Conservation (phyloP, 2,888 invertebrate genomes). For the Boloria euphrosyne region DNA sequence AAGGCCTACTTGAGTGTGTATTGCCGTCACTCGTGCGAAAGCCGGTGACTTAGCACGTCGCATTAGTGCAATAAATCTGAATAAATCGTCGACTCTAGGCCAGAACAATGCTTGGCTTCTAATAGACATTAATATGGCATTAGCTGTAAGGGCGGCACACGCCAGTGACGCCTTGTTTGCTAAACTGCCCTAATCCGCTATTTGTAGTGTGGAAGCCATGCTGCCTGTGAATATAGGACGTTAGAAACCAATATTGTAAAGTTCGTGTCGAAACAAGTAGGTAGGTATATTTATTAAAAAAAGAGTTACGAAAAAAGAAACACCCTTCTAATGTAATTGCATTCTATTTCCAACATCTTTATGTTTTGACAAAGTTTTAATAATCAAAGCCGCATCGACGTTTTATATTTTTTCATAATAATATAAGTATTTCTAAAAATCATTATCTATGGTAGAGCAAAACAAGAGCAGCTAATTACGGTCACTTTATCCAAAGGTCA, state of each 20-base stretch:
- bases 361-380: too few relatives aligned
- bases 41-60: constrained; percentile 63
- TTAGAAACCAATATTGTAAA: background rate
- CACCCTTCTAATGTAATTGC: too few relatives aligned
- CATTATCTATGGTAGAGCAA: constrained; percentile 1
- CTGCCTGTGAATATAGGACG: constrained; percentile 25
- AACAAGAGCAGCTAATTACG: constrained; percentile 33
- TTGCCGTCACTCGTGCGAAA: constrained; percentile 62
- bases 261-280: too few relatives aligned
- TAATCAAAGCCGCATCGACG: too few relatives aligned
- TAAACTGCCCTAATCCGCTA: constrained; percentile 82
- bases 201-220: constrained; percentile 67
- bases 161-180: constrained; percentile 80
- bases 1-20: constrained; percentile 49
- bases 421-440: background rate
- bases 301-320: too few relatives aligned
- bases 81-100: constrained; percentile 63
- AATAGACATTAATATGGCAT: constrained; percentile 81
- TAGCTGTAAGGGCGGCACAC: constrained; percentile 73
- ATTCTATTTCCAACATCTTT: too few relatives aligned
- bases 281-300: background rate
- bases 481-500: constrained; percentile 26
- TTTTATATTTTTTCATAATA: too few relatives aligned
- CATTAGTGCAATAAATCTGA: constrained; percentile 70
- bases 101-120: constrained; percentile 68